Evolutionary conservation across 2,113 vertebrate species (phyloP).

Genomic region (Grantiella picta): DNA sequence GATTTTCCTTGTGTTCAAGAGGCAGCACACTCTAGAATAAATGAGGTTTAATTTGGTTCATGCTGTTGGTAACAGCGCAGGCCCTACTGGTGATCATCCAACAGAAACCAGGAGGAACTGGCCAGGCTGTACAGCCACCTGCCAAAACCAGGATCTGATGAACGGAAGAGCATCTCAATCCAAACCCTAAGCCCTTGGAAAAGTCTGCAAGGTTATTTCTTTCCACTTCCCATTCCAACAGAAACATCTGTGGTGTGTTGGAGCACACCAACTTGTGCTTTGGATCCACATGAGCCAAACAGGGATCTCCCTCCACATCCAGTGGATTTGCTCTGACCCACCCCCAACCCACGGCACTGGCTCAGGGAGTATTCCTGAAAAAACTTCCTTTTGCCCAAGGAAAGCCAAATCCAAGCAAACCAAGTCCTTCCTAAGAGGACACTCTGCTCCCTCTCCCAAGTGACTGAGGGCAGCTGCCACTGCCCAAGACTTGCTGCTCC

Average conservation of each 20-base stretch:
- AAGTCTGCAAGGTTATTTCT: neutral
- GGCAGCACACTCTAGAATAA: neutral
- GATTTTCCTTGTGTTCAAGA: neutral
- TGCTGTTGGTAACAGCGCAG: fast-evolving
- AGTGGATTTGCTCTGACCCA: neutral
- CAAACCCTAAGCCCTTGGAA: neutral
- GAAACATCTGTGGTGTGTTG: neutral
- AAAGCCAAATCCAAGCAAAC: neutral
- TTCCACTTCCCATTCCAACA: neutral
- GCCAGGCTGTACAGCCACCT: neutral
- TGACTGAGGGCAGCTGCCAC: neutral
- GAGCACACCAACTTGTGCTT: neutral
- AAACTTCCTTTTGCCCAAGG: neutral
- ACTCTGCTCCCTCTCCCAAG: neutral
- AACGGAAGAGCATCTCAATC: neutral
- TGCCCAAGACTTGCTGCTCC: neutral
- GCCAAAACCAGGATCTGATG: neutral
- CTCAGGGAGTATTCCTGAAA: neutral
- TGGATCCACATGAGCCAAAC: neutral
- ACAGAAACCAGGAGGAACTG: neutral
- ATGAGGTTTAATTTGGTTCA: neutral
- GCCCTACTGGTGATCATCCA: neutral
- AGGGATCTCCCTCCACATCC: neutral
- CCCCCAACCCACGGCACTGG: neutral
- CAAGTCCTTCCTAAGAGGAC: neutral